These are phyloP conservation scores for Hippocampus mohnikei DNA, from an alignment of 2,113 vertebrate species.

Conservation along the genomic window DNA sequence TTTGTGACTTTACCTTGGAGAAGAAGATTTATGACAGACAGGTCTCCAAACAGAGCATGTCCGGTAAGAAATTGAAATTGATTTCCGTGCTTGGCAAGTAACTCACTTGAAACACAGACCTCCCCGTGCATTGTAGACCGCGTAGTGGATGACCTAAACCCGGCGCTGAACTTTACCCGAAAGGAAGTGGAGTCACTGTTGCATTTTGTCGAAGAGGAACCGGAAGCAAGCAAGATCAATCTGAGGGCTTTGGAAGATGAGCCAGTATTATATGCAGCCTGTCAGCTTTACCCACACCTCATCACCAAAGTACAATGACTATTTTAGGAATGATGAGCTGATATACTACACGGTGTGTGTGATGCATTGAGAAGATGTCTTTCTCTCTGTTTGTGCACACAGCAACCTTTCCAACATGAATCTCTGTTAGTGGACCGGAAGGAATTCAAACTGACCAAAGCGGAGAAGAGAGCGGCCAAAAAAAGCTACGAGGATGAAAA, in stretches of 20 bases:
- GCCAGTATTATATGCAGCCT: conserved; percentile 82
- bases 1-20: conserved; percentile 95
- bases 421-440: conserved; percentile 94
- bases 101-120: not conserved
- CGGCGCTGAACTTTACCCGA: conserved; percentile 92
- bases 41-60: conserved; percentile 99
- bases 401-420: conserved; percentile 97
- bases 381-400: conserved; percentile 21
- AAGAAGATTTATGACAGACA: conserved; percentile 99
- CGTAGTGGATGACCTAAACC: conserved; percentile 97
- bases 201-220: conserved; percentile 97
- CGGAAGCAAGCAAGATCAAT: conserved; percentile 66
- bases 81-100: not conserved
- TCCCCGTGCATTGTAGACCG: conserved; percentile 76
- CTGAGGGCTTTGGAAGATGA: conserved; percentile 69
- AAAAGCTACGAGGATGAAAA: conserved; percentile 99
- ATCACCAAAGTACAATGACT: conserved; percentile 87
- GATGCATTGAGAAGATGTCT: not conserved
- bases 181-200: conserved; percentile 97
- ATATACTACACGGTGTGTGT: not conserved
- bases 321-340: not conserved
- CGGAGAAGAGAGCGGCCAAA: conserved; percentile 97
- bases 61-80: conserved; percentile 72
- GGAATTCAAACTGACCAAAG: conserved; percentile 94
- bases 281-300: conserved; percentile 84